These are phyloP conservation scores for Chironomus tepperi DNA, from an alignment of 1,140 invertebrate species.

Conservation along the genomic window DNA sequence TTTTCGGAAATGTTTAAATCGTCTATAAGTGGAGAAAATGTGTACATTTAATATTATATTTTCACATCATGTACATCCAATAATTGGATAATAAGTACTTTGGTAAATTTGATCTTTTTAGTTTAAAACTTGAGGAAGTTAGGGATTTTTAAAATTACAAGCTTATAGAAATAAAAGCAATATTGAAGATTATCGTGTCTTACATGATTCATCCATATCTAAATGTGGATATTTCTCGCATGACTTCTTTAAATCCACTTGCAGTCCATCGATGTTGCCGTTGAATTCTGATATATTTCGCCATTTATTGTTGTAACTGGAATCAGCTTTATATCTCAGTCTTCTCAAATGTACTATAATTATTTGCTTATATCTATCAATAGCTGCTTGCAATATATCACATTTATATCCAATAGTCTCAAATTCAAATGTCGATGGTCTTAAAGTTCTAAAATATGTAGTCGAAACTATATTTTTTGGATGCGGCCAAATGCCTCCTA, in stretches of 20 bases:
- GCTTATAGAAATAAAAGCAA: no score
- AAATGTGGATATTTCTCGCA: constrained; percentile 52
- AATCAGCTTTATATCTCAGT: neutral
- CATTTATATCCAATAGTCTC: constrained; percentile 31
- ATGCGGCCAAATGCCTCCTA: constrained; percentile 29
- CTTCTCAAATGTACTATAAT: constrained; percentile 24
- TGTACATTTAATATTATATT: neutral
- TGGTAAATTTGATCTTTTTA: no score
- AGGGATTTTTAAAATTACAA: no score
- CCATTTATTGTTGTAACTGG: neutral
- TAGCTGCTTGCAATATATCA: constrained; percentile 34
- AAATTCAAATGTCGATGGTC: constrained; percentile 28
- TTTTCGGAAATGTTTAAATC: constrained; percentile 33
- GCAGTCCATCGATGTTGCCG: constrained; percentile 41
- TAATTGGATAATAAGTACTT: no score
- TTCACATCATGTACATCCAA: no score
- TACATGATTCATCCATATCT: constrained; percentile 65
- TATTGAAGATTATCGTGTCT: no score
- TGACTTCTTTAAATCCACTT: constrained; percentile 43
- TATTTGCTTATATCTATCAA: constrained; percentile 35
- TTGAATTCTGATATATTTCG: constrained; percentile 32
- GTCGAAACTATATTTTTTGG: constrained; percentile 26
- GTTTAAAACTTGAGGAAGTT: no score
- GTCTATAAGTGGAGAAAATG: constrained; percentile 32
- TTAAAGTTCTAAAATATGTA: constrained; percentile 25